Conservation (phyloP, 2,888 invertebrate species). For the Lithophane leautieri region DNA sequence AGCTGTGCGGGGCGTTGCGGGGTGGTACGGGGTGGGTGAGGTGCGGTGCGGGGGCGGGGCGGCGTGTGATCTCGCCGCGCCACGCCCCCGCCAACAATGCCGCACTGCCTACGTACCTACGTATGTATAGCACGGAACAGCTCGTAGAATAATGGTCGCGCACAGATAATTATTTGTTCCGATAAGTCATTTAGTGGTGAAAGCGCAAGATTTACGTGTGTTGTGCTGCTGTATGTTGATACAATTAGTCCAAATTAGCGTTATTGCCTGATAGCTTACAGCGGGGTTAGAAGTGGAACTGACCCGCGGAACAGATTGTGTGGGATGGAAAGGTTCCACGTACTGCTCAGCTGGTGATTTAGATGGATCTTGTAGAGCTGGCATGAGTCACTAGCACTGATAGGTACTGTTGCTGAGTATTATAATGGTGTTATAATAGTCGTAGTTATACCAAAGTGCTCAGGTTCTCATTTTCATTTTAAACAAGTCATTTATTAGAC, state of each 20-base stretch:
- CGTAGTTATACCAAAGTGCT: neutral
- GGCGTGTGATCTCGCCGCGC: slow-evolving; percentile 61
- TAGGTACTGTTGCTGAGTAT: neutral
- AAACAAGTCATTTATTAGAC: neutral
- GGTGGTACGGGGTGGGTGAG: slow-evolving; percentile 44
- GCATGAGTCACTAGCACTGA: neutral
- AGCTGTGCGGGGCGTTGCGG: slow-evolving; percentile 52
- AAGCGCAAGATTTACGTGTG: slow-evolving; percentile 46
- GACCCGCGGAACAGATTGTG: neutral
- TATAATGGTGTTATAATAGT: neutral
- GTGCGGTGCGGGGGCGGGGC: slow-evolving; percentile 27
- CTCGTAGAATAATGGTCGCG: slow-evolving; percentile 65
- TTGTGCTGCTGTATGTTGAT: slow-evolving; percentile 23
- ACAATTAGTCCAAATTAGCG: neutral
- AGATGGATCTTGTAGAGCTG: neutral
- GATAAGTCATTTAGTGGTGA: slow-evolving; percentile 63
- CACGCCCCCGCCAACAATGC: slow-evolving; percentile 55
- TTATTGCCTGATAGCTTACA: neutral
- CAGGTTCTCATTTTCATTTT: neutral
- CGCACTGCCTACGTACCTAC: slow-evolving; percentile 40
- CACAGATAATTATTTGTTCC: slow-evolving; percentile 59
- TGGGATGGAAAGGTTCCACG: neutral
- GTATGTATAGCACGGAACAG: slow-evolving; percentile 48
- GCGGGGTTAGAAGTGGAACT: neutral
- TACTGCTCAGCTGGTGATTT: neutral